These are phyloP conservation scores for Panopea generosa DNA, from an alignment of 2,888 invertebrate species.

Conservation along the genomic window DNA sequence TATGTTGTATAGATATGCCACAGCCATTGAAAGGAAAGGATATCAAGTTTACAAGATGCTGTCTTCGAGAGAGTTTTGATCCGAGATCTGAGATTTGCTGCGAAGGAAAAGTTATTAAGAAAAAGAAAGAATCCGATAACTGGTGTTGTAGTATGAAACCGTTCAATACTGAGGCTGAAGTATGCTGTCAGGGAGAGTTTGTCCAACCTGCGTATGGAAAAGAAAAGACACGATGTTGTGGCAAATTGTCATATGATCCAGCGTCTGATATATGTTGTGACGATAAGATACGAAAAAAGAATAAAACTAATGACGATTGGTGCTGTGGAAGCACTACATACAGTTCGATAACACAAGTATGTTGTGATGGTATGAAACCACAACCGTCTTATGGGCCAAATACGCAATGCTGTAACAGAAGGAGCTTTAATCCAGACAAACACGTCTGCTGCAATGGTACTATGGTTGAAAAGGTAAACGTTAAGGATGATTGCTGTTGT, in stretches of 20 bases:
- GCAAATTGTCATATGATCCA: constrained; percentile 36
- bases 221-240: constrained; percentile 42
- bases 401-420: constrained; percentile 42
- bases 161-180: constrained; percentile 37
- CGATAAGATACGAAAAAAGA: constrained; percentile 34
- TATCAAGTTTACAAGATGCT: constrained; percentile 44
- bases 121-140: constrained; percentile 40
- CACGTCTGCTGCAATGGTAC: constrained; percentile 43
- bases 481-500: constrained; percentile 51
- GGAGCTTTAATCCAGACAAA: constrained; percentile 33
- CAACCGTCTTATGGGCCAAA: constrained; percentile 32
- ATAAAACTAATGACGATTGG: constrained; percentile 36
- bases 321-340: constrained; percentile 50
- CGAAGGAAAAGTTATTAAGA: constrained; percentile 42
- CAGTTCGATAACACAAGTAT: constrained; percentile 28
- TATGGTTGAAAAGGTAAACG: constrained; percentile 28
- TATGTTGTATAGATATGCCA: constrained; percentile 32
- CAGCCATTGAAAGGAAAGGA: constrained; percentile 32
- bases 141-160: constrained; percentile 47
- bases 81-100: constrained; percentile 45
- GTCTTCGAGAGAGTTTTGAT: constrained; percentile 43
- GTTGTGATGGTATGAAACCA: constrained; percentile 53
- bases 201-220: constrained; percentile 32
- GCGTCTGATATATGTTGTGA: constrained; percentile 47
- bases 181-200: constrained; percentile 46